Evolutionary conservation across 2,888 invertebrate genomes (phyloP).

Genomic region (Campoletis raptor): DNA sequence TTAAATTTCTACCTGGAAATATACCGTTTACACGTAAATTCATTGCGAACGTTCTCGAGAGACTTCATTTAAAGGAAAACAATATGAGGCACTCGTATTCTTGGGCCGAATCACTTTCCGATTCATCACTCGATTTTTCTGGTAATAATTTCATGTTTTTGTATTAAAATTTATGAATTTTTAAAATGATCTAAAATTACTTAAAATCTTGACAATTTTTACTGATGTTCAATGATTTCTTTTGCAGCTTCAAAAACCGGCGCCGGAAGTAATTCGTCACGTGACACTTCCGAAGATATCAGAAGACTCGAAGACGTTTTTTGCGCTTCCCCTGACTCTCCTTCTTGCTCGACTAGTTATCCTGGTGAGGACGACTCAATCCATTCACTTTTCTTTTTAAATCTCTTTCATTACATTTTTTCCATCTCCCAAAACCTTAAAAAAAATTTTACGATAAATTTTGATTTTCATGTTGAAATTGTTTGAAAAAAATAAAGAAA

Average conservation of each 20-base stretch:
- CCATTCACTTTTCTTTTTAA: background rate
- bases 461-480: background rate
- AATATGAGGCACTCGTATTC: constrained; percentile 80
- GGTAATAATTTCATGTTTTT: constrained; percentile 72
- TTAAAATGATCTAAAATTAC: background rate
- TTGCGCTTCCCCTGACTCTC: constrained; percentile 82
- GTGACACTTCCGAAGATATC: constrained; percentile 77
- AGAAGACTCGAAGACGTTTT: constrained; percentile 78
- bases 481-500: background rate
- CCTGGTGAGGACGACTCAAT: constrained; percentile 74
- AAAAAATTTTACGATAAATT: background rate
- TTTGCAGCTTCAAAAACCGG: constrained; percentile 63
- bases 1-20: constrained; percentile 86
- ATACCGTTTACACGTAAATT: constrained; percentile 88
- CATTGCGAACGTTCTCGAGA: constrained; percentile 85
- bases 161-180: background rate
- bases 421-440: background rate
- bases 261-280: constrained; percentile 74
- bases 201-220: background rate
- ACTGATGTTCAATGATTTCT: background rate
- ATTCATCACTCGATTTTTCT: constrained; percentile 79
- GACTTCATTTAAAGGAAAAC: constrained; percentile 76
- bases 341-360: constrained; percentile 82
- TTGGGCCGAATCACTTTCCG: constrained; percentile 80
- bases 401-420: background rate